Percentiles rank a stretch among this genome's conserved stretches.
phyloP scores from a whole-genome alignment of 2,797 vertebrate genomes.

The Cryptoblepharus egeriae region DNA sequence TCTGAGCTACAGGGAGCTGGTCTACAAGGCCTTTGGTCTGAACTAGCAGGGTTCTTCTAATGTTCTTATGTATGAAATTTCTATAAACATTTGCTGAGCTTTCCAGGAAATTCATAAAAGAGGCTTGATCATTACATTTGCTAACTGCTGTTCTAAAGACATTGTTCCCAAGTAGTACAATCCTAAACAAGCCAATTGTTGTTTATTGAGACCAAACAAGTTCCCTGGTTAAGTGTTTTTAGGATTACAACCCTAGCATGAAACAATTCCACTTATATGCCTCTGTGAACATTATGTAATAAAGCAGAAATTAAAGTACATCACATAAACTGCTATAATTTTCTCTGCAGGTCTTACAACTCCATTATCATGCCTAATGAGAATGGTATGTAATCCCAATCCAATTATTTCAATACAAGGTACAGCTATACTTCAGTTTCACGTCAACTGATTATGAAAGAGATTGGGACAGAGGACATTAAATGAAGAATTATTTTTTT shows the following conservation, averaged over 20 bases:
- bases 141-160: neutral
- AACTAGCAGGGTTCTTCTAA: too few relatives aligned
- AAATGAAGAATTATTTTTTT: constrained; percentile 39
- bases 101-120: neutral
- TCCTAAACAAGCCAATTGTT: neutral
- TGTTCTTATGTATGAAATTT: neutral
- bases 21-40: too few relatives aligned
- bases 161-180: neutral
- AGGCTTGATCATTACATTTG: too few relatives aligned
- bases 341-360: constrained; percentile 35
- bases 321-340: constrained; percentile 49
- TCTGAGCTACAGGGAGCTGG: too few relatives aligned
- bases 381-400: constrained; percentile 61
- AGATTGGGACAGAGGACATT: neutral
- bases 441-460: constrained; percentile 39
- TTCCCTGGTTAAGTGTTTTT: neutral
- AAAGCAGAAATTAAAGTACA: constrained; percentile 52
- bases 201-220: too few relatives aligned
- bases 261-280: neutral
- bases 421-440: constrained; percentile 13
- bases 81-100: neutral
- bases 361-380: constrained; percentile 60
- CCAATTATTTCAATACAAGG: constrained; percentile 55
- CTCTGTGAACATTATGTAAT: constrained; percentile 22
- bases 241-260: neutral